phyloP scores from a whole-genome alignment of 1,140 invertebrate genomes.

The Drosophila micromelanica region DNA sequence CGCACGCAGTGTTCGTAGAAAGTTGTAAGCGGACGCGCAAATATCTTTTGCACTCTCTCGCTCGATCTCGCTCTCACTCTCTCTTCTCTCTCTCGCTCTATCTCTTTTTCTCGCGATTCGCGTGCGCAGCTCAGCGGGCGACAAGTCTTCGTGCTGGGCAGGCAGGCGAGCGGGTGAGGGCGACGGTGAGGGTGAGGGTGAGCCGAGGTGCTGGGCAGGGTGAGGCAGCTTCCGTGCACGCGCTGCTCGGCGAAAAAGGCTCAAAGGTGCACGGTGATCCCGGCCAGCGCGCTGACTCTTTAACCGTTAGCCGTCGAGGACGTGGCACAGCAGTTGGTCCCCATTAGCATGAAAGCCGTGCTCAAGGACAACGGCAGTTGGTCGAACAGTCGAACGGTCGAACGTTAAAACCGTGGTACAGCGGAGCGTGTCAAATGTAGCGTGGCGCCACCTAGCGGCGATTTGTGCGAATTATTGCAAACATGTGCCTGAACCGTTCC shows the following conservation, averaged over 20 bases:
- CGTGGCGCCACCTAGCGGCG: conserved; percentile 41
- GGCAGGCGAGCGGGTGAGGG: conserved; percentile 15
- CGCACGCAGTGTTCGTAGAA: conserved; percentile 62
- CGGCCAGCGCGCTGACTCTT: conserved; percentile 28
- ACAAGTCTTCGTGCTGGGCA: conserved; percentile 43
- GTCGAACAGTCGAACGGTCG: background rate
- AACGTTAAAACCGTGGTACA: background rate
- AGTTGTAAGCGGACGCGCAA: conserved; percentile 22
- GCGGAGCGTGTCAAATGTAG: conserved; percentile 40
- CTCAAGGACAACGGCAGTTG: conserved; percentile 34
- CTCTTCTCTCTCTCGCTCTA: background rate
- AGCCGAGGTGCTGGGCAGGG: conserved; percentile 10
- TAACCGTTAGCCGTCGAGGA: conserved; percentile 58
- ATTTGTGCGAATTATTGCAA: background rate
- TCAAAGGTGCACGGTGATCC: conserved; percentile 44
- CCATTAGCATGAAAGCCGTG: conserved; percentile 50
- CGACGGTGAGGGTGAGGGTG: conserved; percentile 5
- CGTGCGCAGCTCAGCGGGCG: conserved; percentile 67
- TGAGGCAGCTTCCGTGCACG: conserved; percentile 70
- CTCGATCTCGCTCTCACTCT: background rate
- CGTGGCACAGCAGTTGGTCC: conserved; percentile 64
- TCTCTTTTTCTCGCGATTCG: conserved; percentile 29
- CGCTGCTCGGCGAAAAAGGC: conserved; percentile 27
- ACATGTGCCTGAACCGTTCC: too few relatives aligned
- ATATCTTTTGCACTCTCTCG: background rate